These are phyloP conservation scores for Cossypha heuglini DNA, from an alignment of 2,797 vertebrate species.

Conservation along the genomic window DNA sequence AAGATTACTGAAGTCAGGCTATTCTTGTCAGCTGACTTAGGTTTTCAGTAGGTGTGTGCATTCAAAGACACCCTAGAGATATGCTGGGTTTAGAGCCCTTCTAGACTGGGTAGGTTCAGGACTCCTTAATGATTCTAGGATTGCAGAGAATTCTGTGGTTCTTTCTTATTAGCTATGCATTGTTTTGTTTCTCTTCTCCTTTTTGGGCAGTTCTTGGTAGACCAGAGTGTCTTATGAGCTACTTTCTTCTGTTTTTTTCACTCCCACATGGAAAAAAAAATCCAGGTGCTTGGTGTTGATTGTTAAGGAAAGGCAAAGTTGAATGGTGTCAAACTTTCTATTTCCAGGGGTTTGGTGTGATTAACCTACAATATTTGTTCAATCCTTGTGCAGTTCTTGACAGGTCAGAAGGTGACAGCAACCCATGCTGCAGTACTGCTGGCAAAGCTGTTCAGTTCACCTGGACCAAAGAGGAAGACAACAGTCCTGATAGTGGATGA, in stretches of 20 bases:
- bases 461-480: constrained; percentile 82
- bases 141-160: background rate
- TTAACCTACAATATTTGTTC: background rate
- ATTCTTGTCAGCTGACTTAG: background rate
- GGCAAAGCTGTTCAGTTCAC: constrained; percentile 84
- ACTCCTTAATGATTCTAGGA: background rate
- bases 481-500: constrained; percentile 92
- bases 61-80: background rate
- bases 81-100: background rate
- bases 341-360: background rate
- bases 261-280: no score
- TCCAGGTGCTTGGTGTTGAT: background rate
- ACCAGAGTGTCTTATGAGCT: background rate
- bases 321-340: background rate
- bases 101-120: background rate
- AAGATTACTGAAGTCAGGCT: background rate
- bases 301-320: background rate
- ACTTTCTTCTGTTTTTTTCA: background rate
- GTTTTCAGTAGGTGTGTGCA: background rate
- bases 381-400: constrained; percentile 81
- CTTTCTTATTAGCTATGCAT: background rate
- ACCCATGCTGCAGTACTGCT: constrained; percentile 87
- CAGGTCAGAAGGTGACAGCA: constrained; percentile 89
- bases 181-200: background rate
- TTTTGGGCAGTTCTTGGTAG: background rate